Conservation (phyloP, 2,797 vertebrate genomes). For the Coregonus suidteri region DNA sequence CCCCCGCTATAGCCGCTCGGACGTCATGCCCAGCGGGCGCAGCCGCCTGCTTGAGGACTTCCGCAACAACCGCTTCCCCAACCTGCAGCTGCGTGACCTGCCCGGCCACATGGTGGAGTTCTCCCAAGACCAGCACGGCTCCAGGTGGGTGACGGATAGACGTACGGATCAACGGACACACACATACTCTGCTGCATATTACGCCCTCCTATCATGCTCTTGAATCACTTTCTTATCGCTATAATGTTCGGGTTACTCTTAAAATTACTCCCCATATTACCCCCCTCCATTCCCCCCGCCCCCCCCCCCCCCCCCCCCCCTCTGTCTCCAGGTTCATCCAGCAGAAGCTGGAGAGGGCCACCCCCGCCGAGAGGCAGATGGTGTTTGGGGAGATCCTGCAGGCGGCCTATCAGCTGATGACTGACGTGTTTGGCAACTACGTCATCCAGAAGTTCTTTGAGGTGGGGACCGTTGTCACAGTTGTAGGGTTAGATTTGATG, state of each 20-base stretch:
- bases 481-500: no score
- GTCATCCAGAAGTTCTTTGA: constrained; percentile 99
- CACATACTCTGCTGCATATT: not conserved
- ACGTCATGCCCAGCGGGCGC: constrained; percentile 96
- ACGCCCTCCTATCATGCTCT: not conserved
- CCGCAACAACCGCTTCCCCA: constrained; percentile 97
- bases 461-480: constrained; percentile 64
- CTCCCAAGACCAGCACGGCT: constrained; percentile 97
- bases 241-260: no score
- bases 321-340: constrained; percentile 84
- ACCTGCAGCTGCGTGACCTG: constrained; percentile 94
- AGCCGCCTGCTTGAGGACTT: constrained; percentile 95
- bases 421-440: constrained; percentile 98
- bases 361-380: constrained; percentile 95
- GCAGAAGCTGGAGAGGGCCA: constrained; percentile 94
- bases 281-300: no score
- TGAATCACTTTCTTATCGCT: no score
- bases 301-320: not conserved
- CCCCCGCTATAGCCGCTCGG: constrained; percentile 92
- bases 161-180: not conserved
- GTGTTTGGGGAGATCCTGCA: constrained; percentile 97
- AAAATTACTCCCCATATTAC: no score
- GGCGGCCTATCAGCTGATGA: constrained; percentile 97
- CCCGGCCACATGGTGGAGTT: constrained; percentile 98
- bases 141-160: constrained; percentile 75